A percentile compares a stretch with the other conserved stretches of the same genome.
Evolutionary conservation across 2,797 vertebrate species (phyloP).

Genomic region (Nyctalus aviator): DNA sequence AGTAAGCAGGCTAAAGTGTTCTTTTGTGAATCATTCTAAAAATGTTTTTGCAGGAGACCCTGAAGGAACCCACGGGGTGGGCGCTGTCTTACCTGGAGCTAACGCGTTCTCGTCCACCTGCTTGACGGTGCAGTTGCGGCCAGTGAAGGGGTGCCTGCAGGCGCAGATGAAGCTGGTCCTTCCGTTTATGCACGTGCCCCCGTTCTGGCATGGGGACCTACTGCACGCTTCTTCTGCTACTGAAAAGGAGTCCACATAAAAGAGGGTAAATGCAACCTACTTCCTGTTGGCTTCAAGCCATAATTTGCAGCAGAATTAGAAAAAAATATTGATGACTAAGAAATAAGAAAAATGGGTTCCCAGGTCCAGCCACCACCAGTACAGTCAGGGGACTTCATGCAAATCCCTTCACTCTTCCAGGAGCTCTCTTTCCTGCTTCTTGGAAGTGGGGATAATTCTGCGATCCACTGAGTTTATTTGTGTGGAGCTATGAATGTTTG

Average conservation of each 20-base stretch:
- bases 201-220: constrained; percentile 87
- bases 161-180: constrained; percentile 85
- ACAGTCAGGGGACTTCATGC: not conserved
- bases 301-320: not conserved
- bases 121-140: constrained; percentile 86
- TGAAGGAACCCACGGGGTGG: not conserved
- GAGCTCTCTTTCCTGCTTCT: not conserved
- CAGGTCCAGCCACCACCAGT: too few species aligned
- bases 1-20: not conserved
- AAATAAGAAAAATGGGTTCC: not conserved
- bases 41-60: not conserved
- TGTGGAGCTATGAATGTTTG: constrained; percentile 21
- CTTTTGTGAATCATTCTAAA: not conserved
- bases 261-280: not conserved
- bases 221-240: constrained; percentile 83
- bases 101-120: constrained; percentile 81
- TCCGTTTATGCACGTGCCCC: constrained; percentile 89
- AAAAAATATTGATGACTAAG: not conserved
- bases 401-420: not conserved
- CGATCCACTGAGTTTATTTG: not conserved
- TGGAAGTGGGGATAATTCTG: not conserved
- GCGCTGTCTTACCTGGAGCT: constrained; percentile 83
- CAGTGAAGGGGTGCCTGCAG: constrained; percentile 90
- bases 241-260: constrained; percentile 29
- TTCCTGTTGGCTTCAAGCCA: not conserved